phyloP scores from a whole-genome alignment of 2,797 vertebrate species.

The Coregonus sp. region DNA sequence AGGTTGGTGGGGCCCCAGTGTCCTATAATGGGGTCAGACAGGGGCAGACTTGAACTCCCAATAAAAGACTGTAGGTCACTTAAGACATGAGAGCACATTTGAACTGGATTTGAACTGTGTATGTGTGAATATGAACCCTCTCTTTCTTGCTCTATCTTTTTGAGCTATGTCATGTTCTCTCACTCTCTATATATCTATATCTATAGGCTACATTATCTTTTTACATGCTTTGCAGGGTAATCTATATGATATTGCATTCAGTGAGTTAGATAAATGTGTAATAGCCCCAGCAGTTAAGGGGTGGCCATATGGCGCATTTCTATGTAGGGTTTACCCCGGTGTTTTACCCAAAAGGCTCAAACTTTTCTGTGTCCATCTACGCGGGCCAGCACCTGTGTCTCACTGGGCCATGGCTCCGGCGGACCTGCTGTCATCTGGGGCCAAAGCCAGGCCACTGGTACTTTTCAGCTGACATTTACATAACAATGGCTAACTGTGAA shows the following conservation, averaged over 20 bases:
- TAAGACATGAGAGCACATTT: slow-evolving; percentile 33
- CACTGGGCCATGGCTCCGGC: too few relatives aligned
- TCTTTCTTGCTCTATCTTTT: not conserved
- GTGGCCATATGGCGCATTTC: not conserved
- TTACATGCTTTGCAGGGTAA: not conserved
- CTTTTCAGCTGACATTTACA: too few relatives aligned
- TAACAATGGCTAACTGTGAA: too few relatives aligned
- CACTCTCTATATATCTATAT: not conserved
- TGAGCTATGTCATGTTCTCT: not conserved
- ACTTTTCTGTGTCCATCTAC: too few relatives aligned
- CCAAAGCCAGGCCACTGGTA: too few relatives aligned
- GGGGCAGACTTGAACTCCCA: slow-evolving; percentile 73
- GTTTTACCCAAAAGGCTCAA: too few relatives aligned
- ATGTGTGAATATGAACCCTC: not conserved
- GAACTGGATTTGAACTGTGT: slow-evolving; percentile 63
- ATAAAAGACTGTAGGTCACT: slow-evolving; percentile 34
- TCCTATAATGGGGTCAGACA: slow-evolving; percentile 44
- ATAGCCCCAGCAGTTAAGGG: not conserved
- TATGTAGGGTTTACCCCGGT: too few relatives aligned
- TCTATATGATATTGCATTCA: not conserved
- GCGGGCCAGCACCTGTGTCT: too few relatives aligned
- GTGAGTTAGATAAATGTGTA: slow-evolving; percentile 7
- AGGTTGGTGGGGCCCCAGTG: slow-evolving; percentile 44
- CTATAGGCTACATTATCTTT: not conserved
- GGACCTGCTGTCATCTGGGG: too few relatives aligned